Conservation (phyloP, 1,140 invertebrate species). For the Zaprionus capensis region DNA sequence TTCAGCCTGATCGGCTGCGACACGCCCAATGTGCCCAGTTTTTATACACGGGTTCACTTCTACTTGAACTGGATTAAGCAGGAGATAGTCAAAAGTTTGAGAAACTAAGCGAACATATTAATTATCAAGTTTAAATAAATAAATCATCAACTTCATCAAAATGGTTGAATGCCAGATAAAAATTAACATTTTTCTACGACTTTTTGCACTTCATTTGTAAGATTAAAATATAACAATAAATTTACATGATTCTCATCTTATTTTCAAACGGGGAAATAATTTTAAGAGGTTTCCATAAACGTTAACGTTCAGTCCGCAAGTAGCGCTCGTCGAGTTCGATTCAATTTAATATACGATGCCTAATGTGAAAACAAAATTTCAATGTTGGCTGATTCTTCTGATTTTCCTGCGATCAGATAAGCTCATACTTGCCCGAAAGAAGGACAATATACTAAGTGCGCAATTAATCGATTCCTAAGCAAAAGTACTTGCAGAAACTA, state of each 20-base stretch:
- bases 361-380: neutral
- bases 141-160: neutral
- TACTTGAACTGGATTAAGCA: slow-evolving; percentile 75
- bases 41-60: slow-evolving; percentile 69
- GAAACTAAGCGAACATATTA: neutral
- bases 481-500: too few relatives aligned
- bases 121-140: neutral
- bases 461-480: neutral
- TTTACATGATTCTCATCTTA: neutral
- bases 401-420: neutral
- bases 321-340: neutral
- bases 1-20: slow-evolving; percentile 58
- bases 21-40: slow-evolving; percentile 51
- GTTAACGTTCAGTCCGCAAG: neutral
- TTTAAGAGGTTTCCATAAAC: neutral
- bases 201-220: neutral
- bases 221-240: neutral
- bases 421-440: neutral
- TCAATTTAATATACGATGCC: neutral
- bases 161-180: neutral
- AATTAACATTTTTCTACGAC: neutral
- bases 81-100: slow-evolving; percentile 42
- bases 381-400: neutral
- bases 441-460: neutral
- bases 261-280: neutral